phyloP scores from a whole-genome alignment of 2,113 vertebrate genomes.

The Ariopsis seemanni region DNA sequence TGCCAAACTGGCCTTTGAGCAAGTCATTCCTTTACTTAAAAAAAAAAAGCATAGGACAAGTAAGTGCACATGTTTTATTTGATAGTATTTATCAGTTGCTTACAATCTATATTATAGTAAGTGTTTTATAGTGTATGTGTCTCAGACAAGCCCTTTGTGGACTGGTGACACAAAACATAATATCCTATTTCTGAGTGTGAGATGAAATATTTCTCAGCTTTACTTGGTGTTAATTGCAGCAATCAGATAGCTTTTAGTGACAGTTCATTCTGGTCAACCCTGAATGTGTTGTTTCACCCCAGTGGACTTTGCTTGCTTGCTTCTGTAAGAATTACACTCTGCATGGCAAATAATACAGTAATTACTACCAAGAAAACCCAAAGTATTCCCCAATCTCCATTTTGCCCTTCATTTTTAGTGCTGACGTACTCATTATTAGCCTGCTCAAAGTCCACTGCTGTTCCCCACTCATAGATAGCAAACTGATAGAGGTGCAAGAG shows the following conservation, averaged over 20 bases:
- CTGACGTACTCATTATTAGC: constrained; percentile 36
- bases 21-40: not conserved
- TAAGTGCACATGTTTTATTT: not conserved
- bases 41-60: not conserved
- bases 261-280: not conserved
- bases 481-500: constrained; percentile 30
- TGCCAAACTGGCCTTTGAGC: not conserved
- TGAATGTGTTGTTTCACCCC: not conserved
- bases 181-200: too few relatives aligned
- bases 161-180: not conserved
- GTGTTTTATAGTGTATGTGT: not conserved
- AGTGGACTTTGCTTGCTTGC: not conserved
- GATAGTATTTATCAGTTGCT: not conserved
- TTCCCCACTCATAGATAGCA: constrained; percentile 26
- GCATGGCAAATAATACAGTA: too few relatives aligned
- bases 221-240: not conserved
- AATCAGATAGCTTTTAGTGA: too few relatives aligned
- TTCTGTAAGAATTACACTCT: not conserved
- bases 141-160: not conserved
- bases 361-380: not conserved
- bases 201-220: not conserved
- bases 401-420: not conserved
- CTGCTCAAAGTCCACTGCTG: constrained; percentile 35
- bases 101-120: not conserved
- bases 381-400: not conserved